Conservation (phyloP, 2,113 vertebrate species). For the Aptenodytes forsteri region DNA sequence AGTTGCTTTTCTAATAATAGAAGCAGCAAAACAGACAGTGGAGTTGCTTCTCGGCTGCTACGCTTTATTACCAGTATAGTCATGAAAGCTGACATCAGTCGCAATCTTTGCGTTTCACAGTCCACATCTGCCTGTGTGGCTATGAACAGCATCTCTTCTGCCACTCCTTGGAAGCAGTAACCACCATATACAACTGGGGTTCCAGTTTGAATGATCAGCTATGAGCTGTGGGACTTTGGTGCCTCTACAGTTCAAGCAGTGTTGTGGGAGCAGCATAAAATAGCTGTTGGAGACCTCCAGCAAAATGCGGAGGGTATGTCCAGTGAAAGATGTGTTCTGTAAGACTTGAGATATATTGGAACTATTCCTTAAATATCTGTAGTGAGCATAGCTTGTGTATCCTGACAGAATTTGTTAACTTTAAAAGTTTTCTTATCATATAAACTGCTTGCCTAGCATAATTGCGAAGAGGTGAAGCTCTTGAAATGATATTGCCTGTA, state of each 20-base stretch:
- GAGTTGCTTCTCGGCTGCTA: background rate
- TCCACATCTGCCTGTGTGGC: background rate
- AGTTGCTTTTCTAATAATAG: conserved; percentile 49
- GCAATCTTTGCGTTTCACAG: rapidly evolving
- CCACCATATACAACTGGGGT: background rate
- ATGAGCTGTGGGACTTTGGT: background rate
- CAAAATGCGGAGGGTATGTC: background rate
- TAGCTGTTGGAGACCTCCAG: background rate
- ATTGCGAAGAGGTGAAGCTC: rapidly evolving
- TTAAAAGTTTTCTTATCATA: background rate
- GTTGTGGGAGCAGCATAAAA: background rate
- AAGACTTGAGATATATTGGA: background rate
- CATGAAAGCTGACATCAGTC: background rate
- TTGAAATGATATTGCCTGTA: background rate
- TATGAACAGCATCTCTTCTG: rapidly evolving
- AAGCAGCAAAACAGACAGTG: background rate
- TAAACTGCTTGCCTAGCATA: background rate
- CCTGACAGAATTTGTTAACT: background rate
- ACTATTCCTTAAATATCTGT: background rate
- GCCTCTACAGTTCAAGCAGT: background rate
- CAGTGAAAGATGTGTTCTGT: background rate
- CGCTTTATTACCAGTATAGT: background rate
- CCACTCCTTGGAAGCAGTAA: background rate
- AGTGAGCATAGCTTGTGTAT: background rate
- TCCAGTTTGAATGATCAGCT: background rate